Conservation (phyloP, 2,888 invertebrate genomes). For the Bugula neritina region DNA sequence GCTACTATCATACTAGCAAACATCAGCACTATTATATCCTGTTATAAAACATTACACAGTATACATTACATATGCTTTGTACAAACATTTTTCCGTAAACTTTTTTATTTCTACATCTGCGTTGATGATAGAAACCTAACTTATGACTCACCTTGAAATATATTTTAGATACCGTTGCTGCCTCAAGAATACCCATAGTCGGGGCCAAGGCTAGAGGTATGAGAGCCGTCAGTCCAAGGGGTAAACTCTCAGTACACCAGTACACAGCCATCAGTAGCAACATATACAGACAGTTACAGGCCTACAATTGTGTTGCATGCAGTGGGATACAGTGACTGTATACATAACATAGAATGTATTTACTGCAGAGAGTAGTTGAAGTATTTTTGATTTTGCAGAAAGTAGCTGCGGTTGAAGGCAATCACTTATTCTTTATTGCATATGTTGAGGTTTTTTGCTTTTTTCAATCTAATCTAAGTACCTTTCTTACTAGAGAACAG, state of each 20-base stretch:
- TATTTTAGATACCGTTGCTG: constrained; percentile 33
- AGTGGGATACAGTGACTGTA: too few relatives aligned
- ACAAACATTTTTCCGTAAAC: background rate
- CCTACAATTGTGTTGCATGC: too few relatives aligned
- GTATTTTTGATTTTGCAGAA: too few relatives aligned
- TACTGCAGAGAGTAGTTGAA: too few relatives aligned
- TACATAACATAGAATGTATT: too few relatives aligned
- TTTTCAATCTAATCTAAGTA: too few relatives aligned
- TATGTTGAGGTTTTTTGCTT: too few relatives aligned
- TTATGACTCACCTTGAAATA: constrained; percentile 37
- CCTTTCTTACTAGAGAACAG: too few relatives aligned
- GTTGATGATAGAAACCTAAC: too few relatives aligned
- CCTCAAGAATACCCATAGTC: constrained; percentile 33
- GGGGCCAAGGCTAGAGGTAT: constrained; percentile 36
- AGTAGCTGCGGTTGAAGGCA: too few relatives aligned
- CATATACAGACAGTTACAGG: constrained; percentile 44
- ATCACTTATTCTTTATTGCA: too few relatives aligned
- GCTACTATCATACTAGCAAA: constrained; percentile 81
- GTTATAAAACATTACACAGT: background rate
- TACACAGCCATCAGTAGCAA: constrained; percentile 39
- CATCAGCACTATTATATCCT: constrained; percentile 52
- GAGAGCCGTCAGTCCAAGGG: constrained; percentile 37
- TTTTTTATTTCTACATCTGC: background rate
- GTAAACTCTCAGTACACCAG: constrained; percentile 38
- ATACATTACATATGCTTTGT: background rate